Percentiles rank a stretch among this genome's conserved stretches.
Conservation (phyloP, 2,113 vertebrate genomes). For the Rhizomys pruinosus region DNA sequence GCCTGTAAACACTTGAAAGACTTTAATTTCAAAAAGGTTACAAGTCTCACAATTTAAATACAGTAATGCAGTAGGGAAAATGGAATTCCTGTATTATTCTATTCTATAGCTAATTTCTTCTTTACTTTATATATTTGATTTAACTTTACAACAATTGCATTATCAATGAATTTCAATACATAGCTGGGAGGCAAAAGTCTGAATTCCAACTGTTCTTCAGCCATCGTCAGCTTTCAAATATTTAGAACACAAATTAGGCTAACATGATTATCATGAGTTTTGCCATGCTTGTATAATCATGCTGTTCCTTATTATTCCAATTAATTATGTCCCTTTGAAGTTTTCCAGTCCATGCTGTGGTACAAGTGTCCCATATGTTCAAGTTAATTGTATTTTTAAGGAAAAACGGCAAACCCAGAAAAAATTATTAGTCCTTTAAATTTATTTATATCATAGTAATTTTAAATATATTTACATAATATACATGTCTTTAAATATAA, state of each 20-base stretch:
- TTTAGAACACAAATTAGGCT: constrained; percentile 75
- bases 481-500: not conserved
- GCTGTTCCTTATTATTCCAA: constrained; percentile 73
- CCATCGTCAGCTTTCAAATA: constrained; percentile 75
- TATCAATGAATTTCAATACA: constrained; percentile 72
- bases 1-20: constrained; percentile 24
- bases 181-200: constrained; percentile 67
- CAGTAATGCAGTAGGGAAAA: constrained; percentile 18
- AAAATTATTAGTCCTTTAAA: not conserved
- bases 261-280: constrained; percentile 78
- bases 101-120: constrained; percentile 42
- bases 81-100: not conserved
- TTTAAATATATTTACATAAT: not conserved
- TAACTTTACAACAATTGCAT: constrained; percentile 62
- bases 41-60: constrained; percentile 39
- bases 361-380: constrained; percentile 64
- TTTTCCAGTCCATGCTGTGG: constrained; percentile 71
- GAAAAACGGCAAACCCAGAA: constrained; percentile 33
- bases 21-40: constrained; percentile 49
- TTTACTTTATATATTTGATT: constrained; percentile 56
- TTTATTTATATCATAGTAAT: not conserved
- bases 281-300: constrained; percentile 60
- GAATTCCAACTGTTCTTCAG: constrained; percentile 64
- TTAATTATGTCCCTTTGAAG: constrained; percentile 80
- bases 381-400: constrained; percentile 76